These are phyloP conservation scores for Limnephilus rhombicus DNA, from an alignment of 2,888 invertebrate genomes.

Conservation along the genomic window DNA sequence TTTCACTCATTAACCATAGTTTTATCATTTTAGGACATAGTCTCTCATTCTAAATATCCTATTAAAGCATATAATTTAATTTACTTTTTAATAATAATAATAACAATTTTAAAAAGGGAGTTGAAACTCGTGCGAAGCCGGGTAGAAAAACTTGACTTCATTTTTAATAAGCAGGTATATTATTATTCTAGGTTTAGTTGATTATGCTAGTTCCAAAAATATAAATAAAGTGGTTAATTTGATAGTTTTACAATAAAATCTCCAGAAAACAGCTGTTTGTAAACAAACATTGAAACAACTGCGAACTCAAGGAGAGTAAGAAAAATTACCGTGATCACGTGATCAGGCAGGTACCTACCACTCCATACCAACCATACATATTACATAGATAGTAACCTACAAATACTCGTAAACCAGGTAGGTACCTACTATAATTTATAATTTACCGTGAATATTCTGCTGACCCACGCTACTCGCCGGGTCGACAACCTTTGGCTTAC, in stretches of 20 bases:
- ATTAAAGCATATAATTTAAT: too few relatives aligned
- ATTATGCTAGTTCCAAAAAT: not conserved
- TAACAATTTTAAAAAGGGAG: too few relatives aligned
- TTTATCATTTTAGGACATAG: too few relatives aligned
- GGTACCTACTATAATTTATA: not conserved
- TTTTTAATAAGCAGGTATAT: not conserved
- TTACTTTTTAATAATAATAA: too few relatives aligned
- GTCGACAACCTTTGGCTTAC: not conserved
- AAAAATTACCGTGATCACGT: not conserved
- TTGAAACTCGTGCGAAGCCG: too few relatives aligned
- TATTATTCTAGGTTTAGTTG: not conserved
- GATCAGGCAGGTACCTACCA: not conserved
- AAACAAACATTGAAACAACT: slow-evolving; percentile 42
- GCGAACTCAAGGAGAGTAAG: slow-evolving; percentile 7
- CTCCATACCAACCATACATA: not conserved
- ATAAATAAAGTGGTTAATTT: not conserved
- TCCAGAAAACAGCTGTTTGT: slow-evolving; percentile 29
- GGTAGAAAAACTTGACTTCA: too few relatives aligned
- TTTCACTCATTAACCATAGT: too few relatives aligned
- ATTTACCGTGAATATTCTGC: not conserved
- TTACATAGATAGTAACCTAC: not conserved
- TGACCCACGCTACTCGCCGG: slow-evolving; percentile 6
- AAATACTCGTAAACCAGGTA: not conserved
- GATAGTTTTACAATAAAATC: not conserved
- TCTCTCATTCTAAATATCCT: too few relatives aligned